Conservation (phyloP, 2,797 vertebrate genomes). For the Pseudotriccus pelzelni region DNA sequence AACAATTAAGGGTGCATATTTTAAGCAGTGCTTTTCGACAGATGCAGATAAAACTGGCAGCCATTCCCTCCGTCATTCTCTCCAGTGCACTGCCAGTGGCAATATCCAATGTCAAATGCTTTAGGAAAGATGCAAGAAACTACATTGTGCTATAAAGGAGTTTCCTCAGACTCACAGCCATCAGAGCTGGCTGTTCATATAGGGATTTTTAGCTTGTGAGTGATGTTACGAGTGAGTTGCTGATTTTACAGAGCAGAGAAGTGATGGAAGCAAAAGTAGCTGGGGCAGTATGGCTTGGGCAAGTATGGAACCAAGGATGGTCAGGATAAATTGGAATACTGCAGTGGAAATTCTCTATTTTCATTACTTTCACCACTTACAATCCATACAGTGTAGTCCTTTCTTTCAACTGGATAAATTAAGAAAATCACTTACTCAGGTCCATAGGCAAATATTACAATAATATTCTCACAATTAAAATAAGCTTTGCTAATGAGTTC, state of each 20-base stretch:
- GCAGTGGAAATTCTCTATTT: background rate
- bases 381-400: background rate
- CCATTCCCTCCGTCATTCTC: background rate
- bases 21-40: background rate
- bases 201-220: background rate
- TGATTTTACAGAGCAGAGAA: background rate
- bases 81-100: background rate
- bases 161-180: background rate
- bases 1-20: background rate
- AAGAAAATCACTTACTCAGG: background rate
- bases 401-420: conserved; percentile 8
- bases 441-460: background rate
- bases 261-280: background rate
- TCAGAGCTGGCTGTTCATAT: background rate
- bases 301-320: background rate
- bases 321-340: background rate
- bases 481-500: conserved; percentile 17
- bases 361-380: background rate
- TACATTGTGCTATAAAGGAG: background rate
- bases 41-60: background rate
- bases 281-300: background rate
- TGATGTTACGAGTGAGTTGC: background rate
- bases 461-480: conserved; percentile 40
- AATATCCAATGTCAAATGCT: background rate
- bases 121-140: background rate